A percentile compares a stretch with the other conserved stretches of the same genome.
Conservation (phyloP, 2,113 vertebrate species). For the Oncorhynchus masou region DNA sequence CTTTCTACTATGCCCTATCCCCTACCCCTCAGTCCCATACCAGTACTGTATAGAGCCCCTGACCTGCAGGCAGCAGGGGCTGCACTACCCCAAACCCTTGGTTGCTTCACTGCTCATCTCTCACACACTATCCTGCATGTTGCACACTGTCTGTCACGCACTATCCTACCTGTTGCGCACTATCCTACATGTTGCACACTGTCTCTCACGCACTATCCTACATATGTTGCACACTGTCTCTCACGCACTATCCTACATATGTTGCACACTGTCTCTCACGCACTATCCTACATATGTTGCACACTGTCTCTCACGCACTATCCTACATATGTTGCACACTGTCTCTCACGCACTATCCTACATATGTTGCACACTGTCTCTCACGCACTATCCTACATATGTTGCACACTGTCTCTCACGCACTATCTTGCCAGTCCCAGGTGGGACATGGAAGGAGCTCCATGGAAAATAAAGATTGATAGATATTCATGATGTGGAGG, state of each 20-base stretch:
- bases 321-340: background rate
- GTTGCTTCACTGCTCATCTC: slow-evolving; percentile 8
- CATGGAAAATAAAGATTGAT: slow-evolving; percentile 5
- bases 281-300: slow-evolving; percentile 38
- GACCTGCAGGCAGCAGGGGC: slow-evolving; percentile 66
- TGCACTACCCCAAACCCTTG: slow-evolving; percentile 16
- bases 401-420: background rate
- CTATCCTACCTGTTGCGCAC: too few relatives aligned
- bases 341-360: background rate
- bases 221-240: background rate
- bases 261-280: background rate
- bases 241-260: background rate
- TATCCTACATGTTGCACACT: background rate
- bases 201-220: background rate
- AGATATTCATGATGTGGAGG: slow-evolving; percentile 7
- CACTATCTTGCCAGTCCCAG: background rate
- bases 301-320: background rate
- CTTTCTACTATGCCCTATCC: background rate
- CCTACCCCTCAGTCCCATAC: too few relatives aligned
- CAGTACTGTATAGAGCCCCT: slow-evolving; percentile 33
- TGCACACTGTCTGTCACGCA: background rate
- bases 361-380: too few relatives aligned
- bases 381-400: slow-evolving; percentile 36
- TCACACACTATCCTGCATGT: slow-evolving; percentile 38
- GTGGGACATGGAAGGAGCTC: background rate